Conservation (phyloP, 2,888 invertebrate genomes). For the Tenthredo notha region DNA sequence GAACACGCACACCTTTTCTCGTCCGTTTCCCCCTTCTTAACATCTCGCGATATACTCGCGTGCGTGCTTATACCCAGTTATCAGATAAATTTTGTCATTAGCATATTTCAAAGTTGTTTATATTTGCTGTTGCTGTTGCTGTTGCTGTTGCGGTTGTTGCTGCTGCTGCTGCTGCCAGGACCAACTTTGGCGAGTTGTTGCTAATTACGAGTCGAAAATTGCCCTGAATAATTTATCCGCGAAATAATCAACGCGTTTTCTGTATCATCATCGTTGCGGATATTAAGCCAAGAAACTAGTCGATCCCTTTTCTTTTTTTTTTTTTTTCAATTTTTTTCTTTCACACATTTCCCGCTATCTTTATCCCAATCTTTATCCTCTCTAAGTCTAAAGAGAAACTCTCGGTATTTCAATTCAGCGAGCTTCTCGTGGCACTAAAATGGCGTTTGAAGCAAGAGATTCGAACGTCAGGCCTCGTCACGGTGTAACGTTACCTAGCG, state of each 20-base stretch:
- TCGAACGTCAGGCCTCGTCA: slow-evolving; percentile 46
- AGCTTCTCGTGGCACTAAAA: slow-evolving; percentile 34
- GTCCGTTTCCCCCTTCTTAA: neutral
- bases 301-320: neutral
- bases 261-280: neutral
- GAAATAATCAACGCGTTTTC: neutral
- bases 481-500: slow-evolving; percentile 55
- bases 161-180: neutral
- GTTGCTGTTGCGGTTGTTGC: neutral
- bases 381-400: neutral
- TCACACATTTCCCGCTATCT: neutral
- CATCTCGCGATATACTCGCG: slow-evolving; percentile 53
- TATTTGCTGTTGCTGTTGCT: neutral
- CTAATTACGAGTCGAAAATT: neutral
- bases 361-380: neutral
- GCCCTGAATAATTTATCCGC: neutral
- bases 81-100: slow-evolving; percentile 65
- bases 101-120: slow-evolving; percentile 60
- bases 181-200: neutral
- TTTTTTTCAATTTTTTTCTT: neutral
- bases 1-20: slow-evolving; percentile 32
- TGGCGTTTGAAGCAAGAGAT: slow-evolving; percentile 48
- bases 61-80: slow-evolving; percentile 49
- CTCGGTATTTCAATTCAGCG: slow-evolving; percentile 38
- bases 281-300: neutral